Conservation (phyloP, 2,797 vertebrate genomes). For the Novumbra hubbsi region DNA sequence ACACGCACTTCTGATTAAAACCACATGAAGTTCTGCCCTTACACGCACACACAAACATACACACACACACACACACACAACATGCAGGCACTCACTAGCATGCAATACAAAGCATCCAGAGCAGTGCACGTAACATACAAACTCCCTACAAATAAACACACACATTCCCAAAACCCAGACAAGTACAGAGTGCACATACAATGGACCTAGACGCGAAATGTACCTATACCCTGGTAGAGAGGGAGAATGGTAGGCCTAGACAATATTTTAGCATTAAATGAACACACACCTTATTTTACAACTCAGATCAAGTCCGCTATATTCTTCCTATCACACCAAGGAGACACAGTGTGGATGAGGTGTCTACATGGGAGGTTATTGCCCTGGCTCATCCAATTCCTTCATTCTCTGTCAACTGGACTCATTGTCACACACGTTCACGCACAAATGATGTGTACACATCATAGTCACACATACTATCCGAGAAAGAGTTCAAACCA, state of each 20-base stretch:
- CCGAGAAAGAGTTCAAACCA: conserved; percentile 52
- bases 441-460: background rate
- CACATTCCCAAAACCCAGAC: background rate
- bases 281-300: background rate
- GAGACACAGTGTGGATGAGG: background rate
- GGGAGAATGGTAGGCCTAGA: background rate
- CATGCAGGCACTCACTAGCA: conserved; percentile 10
- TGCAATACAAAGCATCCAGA: conserved; percentile 1
- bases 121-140: conserved; percentile 2
- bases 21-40: conserved; percentile 74
- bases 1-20: conserved; percentile 81
- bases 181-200: background rate
- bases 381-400: background rate
- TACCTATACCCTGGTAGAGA: background rate
- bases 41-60: conserved; percentile 41
- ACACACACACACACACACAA: conserved; percentile 26
- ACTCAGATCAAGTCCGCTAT: background rate
- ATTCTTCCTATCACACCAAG: background rate
- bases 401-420: background rate
- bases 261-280: background rate
- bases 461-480: conserved; percentile 1
- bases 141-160: conserved; percentile 5
- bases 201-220: background rate
- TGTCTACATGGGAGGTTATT: background rate
- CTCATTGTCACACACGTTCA: background rate